Evolutionary conservation across 2,888 invertebrate species (phyloP).

Genomic region (Odiellus spinosus): DNA sequence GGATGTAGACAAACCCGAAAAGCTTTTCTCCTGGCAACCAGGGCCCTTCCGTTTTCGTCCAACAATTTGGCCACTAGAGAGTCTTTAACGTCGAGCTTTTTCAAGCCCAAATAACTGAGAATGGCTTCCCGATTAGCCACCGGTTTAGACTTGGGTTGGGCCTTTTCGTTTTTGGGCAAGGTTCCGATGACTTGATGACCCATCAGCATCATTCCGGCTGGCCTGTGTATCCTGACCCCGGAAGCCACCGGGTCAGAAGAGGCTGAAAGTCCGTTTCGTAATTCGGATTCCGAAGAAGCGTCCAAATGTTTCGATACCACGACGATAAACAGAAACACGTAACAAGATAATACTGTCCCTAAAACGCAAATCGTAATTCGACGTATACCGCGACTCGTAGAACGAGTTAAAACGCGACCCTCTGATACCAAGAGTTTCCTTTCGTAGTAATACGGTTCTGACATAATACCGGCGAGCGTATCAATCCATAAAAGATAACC

Average conservation of each 20-base stretch:
- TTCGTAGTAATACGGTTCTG: too few relatives aligned
- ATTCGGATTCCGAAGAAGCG: constrained; percentile 6
- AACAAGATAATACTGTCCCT: constrained; percentile 11
- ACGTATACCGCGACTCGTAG: constrained; percentile 1
- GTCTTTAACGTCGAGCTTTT: too few relatives aligned
- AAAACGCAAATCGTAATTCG: constrained; percentile 7
- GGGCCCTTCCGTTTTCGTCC: not conserved
- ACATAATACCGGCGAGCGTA: too few relatives aligned
- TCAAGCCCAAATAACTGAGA: too few relatives aligned
- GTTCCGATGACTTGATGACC: not conserved
- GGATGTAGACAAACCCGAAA: constrained; percentile 23
- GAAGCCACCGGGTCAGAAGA: not conserved
- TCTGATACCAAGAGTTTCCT: too few relatives aligned
- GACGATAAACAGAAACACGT: constrained; percentile 12
- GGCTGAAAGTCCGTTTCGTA: not conserved
- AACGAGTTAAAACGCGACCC: too few relatives aligned
- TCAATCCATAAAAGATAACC: too few relatives aligned
- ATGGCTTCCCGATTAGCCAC: not conserved
- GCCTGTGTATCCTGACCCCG: not conserved
- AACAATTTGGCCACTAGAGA: not conserved
- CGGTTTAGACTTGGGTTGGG: too few relatives aligned
- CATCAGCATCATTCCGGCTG: not conserved
- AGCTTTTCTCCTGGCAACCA: constrained; percentile 1
- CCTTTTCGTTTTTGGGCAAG: too few relatives aligned
- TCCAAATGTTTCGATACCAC: constrained; percentile 13